Evolutionary conservation across 2,113 vertebrate species (phyloP).

Genomic region (Tragelaphus buxtoni): DNA sequence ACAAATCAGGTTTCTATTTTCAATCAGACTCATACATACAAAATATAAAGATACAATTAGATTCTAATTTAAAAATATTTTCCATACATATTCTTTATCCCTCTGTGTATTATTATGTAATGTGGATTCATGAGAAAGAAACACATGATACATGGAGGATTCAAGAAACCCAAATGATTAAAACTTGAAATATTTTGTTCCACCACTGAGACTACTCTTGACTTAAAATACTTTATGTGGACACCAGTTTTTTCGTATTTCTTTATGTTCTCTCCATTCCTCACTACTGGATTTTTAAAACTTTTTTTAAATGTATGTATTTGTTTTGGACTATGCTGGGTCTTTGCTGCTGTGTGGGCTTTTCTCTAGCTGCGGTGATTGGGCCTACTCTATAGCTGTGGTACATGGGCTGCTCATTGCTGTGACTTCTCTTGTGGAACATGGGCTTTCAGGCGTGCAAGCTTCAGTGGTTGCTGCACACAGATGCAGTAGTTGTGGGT

Average conservation of each 20-base stretch:
- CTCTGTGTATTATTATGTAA: background rate
- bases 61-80: background rate
- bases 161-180: background rate
- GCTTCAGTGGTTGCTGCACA: rapidly evolving
- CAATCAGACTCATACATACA: background rate
- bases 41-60: background rate
- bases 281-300: background rate
- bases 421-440: background rate
- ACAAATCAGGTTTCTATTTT: background rate
- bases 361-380: background rate
- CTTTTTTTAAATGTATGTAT: background rate
- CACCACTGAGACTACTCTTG: background rate
- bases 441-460: rapidly evolving
- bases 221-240: background rate
- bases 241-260: background rate
- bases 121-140: background rate
- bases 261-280: background rate
- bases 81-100: background rate
- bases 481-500: background rate
- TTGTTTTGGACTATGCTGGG: background rate
- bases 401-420: background rate
- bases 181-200: background rate
- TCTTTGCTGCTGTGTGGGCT: background rate
- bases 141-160: background rate
- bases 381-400: background rate